Evolutionary conservation across 2,888 invertebrate species (phyloP), one percentile per base, ranked within the genome.

Genomic region (Eubasilissa splendida): DNA sequence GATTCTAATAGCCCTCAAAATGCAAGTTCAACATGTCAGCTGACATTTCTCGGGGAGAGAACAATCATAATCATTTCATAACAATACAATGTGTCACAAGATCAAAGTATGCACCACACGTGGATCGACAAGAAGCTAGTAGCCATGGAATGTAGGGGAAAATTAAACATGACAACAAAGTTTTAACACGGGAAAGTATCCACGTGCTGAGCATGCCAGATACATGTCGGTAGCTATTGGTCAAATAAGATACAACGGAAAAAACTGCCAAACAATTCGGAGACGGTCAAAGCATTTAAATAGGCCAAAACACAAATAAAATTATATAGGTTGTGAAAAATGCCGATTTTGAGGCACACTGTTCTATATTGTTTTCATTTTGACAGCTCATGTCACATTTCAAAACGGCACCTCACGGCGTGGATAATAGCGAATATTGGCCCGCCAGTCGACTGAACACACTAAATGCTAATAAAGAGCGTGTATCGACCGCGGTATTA

Each of bases 371-470:
- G 81, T 78, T 78, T 77, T 75, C 75, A 60, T 75, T 80, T 78
- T 81, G 81, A 81, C 81, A 81, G 78, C 78, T 81, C 77, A 42
- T 78, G 81, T 81, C 81, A 81, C 66, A 53, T 77, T 31, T 54
- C 73, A 14, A 50, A 63, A 65, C 63, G 76, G 42, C 63, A 75
- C 65, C 76, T 59, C 42, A 71, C 77, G 59, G 71, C 76, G 59
- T 68, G 75, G 80, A 75, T 65, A 31, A 75, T 7, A 73, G 52
- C 11, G 60, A 76, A 71, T 76, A 66, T 60, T 7, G 11, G 63
- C 33, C 53, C 60, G 22, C 71, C 56, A 59, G 66, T 56, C 53
- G 33, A 65, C 65, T 33, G 12, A 74, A 52, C 53, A 79, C 54
- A 53, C 53, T 14, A 33, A 63, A 58, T 58, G 65, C 52, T 54